These are phyloP conservation scores for Ophion obscuratus DNA, from an alignment of 2,888 invertebrate genomes.

Conservation along the genomic window DNA sequence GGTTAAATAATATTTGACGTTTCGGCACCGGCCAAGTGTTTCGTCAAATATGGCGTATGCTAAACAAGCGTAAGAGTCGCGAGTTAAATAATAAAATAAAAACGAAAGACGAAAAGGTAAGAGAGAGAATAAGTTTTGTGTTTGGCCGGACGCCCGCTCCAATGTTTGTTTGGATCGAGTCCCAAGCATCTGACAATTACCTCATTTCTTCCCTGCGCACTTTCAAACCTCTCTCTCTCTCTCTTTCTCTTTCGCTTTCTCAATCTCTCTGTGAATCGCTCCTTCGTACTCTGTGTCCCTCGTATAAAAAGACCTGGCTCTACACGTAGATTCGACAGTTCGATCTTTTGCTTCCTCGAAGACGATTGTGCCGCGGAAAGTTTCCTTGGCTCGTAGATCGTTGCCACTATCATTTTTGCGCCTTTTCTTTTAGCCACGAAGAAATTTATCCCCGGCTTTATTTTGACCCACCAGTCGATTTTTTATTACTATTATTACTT, in stretches of 20 bases:
- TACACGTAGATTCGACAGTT: slow-evolving; percentile 69
- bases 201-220: slow-evolving; percentile 66
- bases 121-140: slow-evolving; percentile 22
- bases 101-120: not conserved
- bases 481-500: not conserved
- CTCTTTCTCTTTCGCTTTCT: slow-evolving; percentile 16
- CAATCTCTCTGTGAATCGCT: slow-evolving; percentile 69
- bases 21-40: slow-evolving; percentile 39
- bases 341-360: slow-evolving; percentile 56
- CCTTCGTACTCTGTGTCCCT: not conserved
- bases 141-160: slow-evolving; percentile 69
- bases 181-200: slow-evolving; percentile 71
- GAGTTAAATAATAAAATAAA: not conserved
- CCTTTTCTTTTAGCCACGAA: not conserved
- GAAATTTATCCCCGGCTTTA: not conserved
- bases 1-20: slow-evolving; percentile 5
- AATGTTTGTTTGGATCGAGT: slow-evolving; percentile 75
- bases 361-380: slow-evolving; percentile 23
- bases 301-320: slow-evolving; percentile 67
- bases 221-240: slow-evolving; percentile 69
- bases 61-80: not conserved
- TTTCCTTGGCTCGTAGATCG: slow-evolving; percentile 15
- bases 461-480: not conserved
- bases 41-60: slow-evolving; percentile 15
- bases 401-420: not conserved